Base-by-base conservation (phyloP, 2,888 invertebrate genomes). In the Agrotis puta region DNA sequence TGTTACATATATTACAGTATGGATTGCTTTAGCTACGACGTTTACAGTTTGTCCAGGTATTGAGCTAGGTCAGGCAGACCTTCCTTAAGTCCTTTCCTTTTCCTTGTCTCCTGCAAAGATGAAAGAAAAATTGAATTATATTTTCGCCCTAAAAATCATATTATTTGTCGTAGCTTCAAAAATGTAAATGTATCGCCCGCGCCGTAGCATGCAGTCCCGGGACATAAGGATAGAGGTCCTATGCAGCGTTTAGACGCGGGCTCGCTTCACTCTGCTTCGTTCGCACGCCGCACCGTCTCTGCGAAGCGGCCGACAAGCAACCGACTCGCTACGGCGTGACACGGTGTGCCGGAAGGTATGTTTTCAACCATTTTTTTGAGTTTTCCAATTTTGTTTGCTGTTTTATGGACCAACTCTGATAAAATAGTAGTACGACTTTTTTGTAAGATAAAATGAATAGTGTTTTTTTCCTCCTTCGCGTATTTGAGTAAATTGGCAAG, bases 41-140 rank as follows among this genome's bases (percentile, higher is more conserved):
- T 94, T 99, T 99, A 99, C 98, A 99, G 97, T 97, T 99, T 99
- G 97, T 99, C 99, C 97, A 99, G 97, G 96, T 99, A 99, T 97
- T 98, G 98, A 92, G 98, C 96, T 92, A 99, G 97, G 93, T 99
- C 98, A 90, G 99, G 99, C 87, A 99, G 97, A 94, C 98, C 99
- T 93, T 99, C 99, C 96, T 99, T 99, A 92, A 99, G 97, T 95
- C 99, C 99, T 97, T 99, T 99, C 96, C 99, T 98, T 97, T 99
- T 99, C 94, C 99, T 98, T 88, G 98, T 99, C 70, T 99, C 99
- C 97, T 98, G 96, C 61, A 96, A 95, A 84, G 75, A 56, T 50
- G 83, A 88, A 88, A 56, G 14, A 47, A 45, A 20, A 53, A 9
- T 16, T 3, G 1, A 45, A 33, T 63, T 78, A 39, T 13, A 48